A percentile compares a stretch with the other conserved stretches of the same genome.
phyloP scores from a whole-genome alignment of 1,140 invertebrate species.

The Ditylenchus dipsaci region DNA sequence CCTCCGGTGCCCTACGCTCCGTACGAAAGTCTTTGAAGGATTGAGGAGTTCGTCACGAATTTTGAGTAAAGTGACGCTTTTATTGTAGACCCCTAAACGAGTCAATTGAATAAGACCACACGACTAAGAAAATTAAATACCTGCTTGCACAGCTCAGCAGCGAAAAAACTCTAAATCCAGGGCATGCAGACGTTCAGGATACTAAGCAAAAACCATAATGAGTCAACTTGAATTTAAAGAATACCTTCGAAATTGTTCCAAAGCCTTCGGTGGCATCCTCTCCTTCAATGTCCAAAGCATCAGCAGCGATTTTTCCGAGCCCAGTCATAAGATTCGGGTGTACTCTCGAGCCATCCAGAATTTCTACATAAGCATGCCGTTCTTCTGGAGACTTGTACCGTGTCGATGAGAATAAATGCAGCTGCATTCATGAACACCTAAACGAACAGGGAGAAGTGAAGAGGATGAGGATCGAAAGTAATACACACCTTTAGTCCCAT shows the following conservation, averaged over 20 bases:
- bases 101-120: background rate
- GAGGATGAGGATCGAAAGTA: too few species aligned
- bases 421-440: constrained; percentile 87
- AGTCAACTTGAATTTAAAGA: too few species aligned
- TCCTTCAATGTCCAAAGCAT: constrained; percentile 95
- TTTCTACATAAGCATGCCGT: constrained; percentile 59
- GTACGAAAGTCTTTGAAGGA: constrained; percentile 83
- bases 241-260: constrained; percentile 77
- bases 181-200: too few species aligned
- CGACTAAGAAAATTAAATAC: background rate
- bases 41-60: constrained; percentile 90
- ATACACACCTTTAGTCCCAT: constrained; percentile 90
- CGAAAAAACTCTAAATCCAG: too few species aligned
- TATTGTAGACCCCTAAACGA: constrained; percentile 81
- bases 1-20: constrained; percentile 72
- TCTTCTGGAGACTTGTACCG: constrained; percentile 63
- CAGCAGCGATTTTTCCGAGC: constrained; percentile 98
- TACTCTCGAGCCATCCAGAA: constrained; percentile 90
- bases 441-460: too few species aligned
- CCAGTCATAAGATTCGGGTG: constrained; percentile 96
- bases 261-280: constrained; percentile 87
- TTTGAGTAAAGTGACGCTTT: constrained; percentile 95
- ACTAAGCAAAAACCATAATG: too few species aligned
- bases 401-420: constrained; percentile 97
- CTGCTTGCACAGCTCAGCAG: too few species aligned